A percentile compares a stretch with the other conserved stretches of the same genome.
Conservation (phyloP, 2,797 vertebrate species). For the Siniperca obscura region DNA sequence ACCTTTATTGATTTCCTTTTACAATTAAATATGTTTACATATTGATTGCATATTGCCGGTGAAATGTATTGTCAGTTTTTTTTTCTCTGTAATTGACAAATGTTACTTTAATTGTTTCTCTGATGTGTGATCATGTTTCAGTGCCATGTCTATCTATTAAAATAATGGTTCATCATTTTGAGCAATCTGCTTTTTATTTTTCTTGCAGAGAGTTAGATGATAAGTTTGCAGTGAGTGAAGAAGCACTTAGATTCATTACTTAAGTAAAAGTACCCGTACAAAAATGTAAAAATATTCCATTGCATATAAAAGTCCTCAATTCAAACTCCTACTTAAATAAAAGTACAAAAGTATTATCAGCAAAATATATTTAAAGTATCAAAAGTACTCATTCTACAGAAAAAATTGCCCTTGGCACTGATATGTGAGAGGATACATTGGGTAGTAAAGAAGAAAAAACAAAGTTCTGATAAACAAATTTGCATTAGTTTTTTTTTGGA, state of each 20-base stretch:
- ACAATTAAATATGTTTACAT: constrained; percentile 17
- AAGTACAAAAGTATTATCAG: not conserved
- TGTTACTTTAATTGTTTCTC: not conserved
- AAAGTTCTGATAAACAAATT: no score
- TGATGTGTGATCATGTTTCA: constrained; percentile 17
- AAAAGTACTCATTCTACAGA: not conserved
- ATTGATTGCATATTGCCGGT: constrained; percentile 6
- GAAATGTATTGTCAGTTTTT: not conserved
- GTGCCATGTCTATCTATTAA: constrained; percentile 13
- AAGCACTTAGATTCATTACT: not conserved
- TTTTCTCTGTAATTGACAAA: not conserved
- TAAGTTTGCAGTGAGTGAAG: not conserved
- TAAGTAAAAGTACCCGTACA: not conserved
- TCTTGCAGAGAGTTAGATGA: not conserved
- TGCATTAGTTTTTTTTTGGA: no score
- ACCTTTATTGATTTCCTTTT: constrained; percentile 12
- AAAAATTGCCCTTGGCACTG: not conserved
- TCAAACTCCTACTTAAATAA: not conserved
- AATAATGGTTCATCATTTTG: not conserved
- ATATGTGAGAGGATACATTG: not conserved
- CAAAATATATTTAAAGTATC: not conserved
- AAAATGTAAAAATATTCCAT: not conserved
- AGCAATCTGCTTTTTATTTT: not conserved
- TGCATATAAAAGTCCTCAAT: not conserved
- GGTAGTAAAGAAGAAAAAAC: no score